phyloP scores from a whole-genome alignment of 2,113 vertebrate genomes.

The Enhydra lutris region DNA sequence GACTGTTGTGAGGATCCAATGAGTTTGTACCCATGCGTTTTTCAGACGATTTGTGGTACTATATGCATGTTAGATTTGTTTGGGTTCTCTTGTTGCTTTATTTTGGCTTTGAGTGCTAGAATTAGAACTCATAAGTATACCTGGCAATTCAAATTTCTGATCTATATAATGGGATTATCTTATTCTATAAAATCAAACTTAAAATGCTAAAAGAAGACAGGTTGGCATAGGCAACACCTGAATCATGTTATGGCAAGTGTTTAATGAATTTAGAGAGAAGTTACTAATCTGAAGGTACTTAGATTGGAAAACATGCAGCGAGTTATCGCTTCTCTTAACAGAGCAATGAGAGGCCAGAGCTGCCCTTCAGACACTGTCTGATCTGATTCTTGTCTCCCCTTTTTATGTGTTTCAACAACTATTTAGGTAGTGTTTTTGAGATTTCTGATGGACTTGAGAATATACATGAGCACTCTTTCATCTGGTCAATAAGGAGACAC shows the following conservation, averaged over 20 bases:
- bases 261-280: not conserved
- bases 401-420: not conserved
- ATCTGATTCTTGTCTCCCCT: not conserved
- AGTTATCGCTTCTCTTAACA: not conserved
- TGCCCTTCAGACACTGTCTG: not conserved
- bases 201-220: not conserved
- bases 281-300: not conserved
- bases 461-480: not conserved
- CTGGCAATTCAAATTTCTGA: not conserved
- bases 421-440: not conserved
- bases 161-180: not conserved
- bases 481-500: not conserved
- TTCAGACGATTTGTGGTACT: not conserved
- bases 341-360: not conserved
- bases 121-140: not conserved
- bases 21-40: not conserved
- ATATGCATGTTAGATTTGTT: not conserved
- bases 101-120: not conserved
- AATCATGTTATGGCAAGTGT: not conserved
- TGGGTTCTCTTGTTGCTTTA: not conserved
- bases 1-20: not conserved
- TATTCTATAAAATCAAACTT: not conserved
- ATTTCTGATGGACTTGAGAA: not conserved
- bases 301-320: not conserved
- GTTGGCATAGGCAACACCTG: not conserved